A percentile compares a stretch with the other conserved stretches of the same genome.
Conservation (phyloP, 2,888 invertebrate species). For the Athalia cordata region DNA sequence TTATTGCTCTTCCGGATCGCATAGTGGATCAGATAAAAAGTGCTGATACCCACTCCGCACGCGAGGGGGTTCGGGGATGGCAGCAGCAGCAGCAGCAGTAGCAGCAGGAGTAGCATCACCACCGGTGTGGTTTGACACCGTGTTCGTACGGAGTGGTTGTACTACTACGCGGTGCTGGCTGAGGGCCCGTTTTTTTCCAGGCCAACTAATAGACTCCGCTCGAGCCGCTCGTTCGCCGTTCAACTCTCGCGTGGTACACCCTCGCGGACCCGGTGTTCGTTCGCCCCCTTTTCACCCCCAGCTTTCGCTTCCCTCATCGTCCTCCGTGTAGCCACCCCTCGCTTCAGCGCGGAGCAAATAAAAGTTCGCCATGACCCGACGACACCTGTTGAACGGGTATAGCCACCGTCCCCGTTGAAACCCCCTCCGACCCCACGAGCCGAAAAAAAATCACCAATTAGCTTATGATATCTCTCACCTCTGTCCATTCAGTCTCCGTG, state of each 20-base stretch:
- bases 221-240: constrained; percentile 60
- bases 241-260: constrained; percentile 56
- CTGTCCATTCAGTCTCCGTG: neutral
- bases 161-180: constrained; percentile 56
- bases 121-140: constrained; percentile 47
- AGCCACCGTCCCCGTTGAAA: constrained; percentile 52
- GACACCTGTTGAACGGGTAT: constrained; percentile 72
- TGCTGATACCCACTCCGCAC: constrained; percentile 64
- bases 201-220: constrained; percentile 71
- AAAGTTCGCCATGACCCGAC: constrained; percentile 71
- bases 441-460: constrained; percentile 62
- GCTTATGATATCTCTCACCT: constrained; percentile 61
- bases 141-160: constrained; percentile 32
- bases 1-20: constrained; percentile 43
- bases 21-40: constrained; percentile 57
- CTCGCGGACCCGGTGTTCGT: constrained; percentile 48
- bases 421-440: constrained; percentile 47
- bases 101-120: no score
- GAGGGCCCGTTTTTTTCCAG: constrained; percentile 67
- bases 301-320: constrained; percentile 49
- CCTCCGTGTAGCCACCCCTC: constrained; percentile 50
- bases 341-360: constrained; percentile 66
- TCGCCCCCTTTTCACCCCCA: constrained; percentile 46
- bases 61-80: constrained; percentile 48
- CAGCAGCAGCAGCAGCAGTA: neutral